These are phyloP conservation scores for Himalopsyche japonica DNA, from an alignment of 2,888 invertebrate species.

Conservation along the genomic window DNA sequence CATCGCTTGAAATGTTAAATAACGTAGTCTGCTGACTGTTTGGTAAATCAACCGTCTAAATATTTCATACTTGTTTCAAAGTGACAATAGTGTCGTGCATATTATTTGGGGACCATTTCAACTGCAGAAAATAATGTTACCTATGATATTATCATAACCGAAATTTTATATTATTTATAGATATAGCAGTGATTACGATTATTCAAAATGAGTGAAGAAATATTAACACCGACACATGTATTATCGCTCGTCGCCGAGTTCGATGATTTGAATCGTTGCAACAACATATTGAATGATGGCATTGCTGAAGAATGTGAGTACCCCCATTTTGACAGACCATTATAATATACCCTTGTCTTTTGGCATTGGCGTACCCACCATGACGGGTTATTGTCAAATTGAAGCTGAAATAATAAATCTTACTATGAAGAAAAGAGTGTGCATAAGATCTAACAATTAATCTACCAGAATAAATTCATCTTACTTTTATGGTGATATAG, in stretches of 20 bases:
- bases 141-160: neutral
- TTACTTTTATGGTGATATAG: no score
- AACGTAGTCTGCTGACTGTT: neutral
- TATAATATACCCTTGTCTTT: no score
- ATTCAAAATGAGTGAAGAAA: neutral
- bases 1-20: neutral
- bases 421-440: no score
- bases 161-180: neutral
- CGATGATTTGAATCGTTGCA: conserved; percentile 72
- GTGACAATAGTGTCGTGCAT: no score
- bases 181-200: neutral
- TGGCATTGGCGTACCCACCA: no score
- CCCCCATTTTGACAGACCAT: neutral
- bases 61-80: no score
- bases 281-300: conserved; percentile 66
- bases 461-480: no score
- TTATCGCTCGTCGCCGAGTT: conserved; percentile 70
- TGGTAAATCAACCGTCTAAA: neutral
- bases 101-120: no score
- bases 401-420: no score
- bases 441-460: no score
- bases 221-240: conserved; percentile 42
- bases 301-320: conserved; percentile 70
- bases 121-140: neutral
- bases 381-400: no score